These are phyloP conservation scores for Tenualosa ilisha DNA, from an alignment of 2,797 vertebrate genomes.

Conservation along the genomic window DNA sequence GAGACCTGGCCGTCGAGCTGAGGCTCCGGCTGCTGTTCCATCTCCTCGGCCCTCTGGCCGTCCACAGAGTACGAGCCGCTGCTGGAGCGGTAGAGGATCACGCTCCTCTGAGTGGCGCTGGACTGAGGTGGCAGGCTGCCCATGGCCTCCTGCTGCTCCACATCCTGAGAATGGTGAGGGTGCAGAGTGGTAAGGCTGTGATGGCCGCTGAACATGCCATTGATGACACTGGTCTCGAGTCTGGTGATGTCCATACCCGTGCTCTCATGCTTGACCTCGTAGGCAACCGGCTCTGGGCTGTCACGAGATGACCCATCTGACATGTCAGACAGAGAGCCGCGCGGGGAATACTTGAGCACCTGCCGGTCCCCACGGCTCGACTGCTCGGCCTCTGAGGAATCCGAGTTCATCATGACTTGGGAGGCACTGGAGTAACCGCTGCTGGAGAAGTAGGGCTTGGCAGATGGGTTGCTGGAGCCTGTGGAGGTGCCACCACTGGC, in stretches of 20 bases:
- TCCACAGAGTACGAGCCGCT: conserved; percentile 75
- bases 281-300: conserved; percentile 75
- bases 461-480: conserved; percentile 57
- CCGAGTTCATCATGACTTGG: conserved; percentile 77
- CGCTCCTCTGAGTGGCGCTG: conserved; percentile 72
- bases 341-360: conserved; percentile 75
- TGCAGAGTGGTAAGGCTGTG: conserved; percentile 37
- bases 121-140: conserved; percentile 58
- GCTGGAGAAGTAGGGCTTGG: conserved; percentile 72
- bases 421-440: conserved; percentile 77
- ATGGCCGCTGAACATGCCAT: conserved; percentile 44
- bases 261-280: conserved; percentile 73
- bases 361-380: conserved; percentile 66
- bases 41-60: conserved; percentile 61
- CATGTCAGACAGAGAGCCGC: conserved; percentile 78
- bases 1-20: conserved; percentile 55
- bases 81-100: conserved; percentile 79
- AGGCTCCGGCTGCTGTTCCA: conserved; percentile 51
- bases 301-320: conserved; percentile 79
- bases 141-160: conserved; percentile 59
- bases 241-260: conserved; percentile 66
- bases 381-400: conserved; percentile 81
- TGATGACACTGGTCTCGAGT: conserved; percentile 60
- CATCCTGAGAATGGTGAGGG: conserved; percentile 62
- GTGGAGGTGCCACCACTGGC: conserved; percentile 54